Conservation (phyloP, 2,888 invertebrate genomes). For the Eueremaeus valkanovi region DNA sequence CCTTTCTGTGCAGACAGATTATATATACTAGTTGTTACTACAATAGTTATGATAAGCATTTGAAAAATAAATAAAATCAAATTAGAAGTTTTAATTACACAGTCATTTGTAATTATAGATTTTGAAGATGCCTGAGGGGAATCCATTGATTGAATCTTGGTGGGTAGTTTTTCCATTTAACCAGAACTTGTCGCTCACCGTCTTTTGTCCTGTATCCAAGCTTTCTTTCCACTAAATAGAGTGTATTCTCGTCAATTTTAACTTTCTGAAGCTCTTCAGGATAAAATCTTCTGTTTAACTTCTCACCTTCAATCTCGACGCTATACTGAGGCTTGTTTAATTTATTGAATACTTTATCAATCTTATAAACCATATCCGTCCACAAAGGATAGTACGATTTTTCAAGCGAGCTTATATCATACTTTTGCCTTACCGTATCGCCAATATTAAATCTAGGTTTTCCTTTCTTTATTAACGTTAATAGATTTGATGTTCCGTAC, state of each 20-base stretch:
- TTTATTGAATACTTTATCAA: background rate
- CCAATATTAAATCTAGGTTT: conserved; percentile 27
- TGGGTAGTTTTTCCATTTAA: conserved; percentile 16
- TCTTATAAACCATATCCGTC: background rate
- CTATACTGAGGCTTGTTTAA: background rate
- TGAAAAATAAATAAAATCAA: background rate
- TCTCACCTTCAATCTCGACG: background rate
- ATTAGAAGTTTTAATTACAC: background rate
- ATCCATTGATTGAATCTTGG: conserved; percentile 2
- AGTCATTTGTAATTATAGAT: background rate
- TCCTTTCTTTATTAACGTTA: too few relatives aligned
- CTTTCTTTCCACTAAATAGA: background rate
- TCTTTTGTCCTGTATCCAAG: conserved; percentile 25
- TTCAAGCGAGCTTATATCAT: conserved; percentile 24
- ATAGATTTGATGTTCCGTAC: background rate
- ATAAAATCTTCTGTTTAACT: background rate
- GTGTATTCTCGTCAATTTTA: background rate
- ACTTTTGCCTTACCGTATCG: conserved; percentile 38
- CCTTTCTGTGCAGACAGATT: background rate
- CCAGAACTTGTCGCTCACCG: background rate
- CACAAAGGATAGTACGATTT: conserved; percentile 38
- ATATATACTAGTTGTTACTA: background rate
- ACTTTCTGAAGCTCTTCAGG: too few relatives aligned
- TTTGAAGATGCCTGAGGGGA: background rate
- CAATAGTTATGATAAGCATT: background rate